Evolutionary conservation across 1,140 invertebrate genomes (phyloP), one percentile per base, ranked within the genome.

Genomic region (Micrasema longulum): DNA sequence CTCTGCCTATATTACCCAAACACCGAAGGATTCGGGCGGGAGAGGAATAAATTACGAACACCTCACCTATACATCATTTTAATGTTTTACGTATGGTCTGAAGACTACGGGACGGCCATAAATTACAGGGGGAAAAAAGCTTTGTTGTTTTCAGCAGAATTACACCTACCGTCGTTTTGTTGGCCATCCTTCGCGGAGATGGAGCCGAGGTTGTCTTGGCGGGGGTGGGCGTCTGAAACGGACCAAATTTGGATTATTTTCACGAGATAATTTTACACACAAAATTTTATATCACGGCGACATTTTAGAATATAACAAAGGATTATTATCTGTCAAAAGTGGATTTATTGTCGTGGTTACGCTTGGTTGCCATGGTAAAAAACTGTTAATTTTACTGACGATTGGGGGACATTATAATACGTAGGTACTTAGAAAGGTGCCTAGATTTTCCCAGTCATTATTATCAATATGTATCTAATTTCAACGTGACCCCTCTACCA

Each of bases 111-210:
- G 16, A 41, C 10, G 20, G 9, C 12, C 55, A 60, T 60, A 60
- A 57, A 60, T 60, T 20, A 38, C 31, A 18, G 14, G 11, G 36
- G 50, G 16, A 41, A 60, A 60, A 36, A 60, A 60, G 3, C 26
- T 31, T 31, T 31, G 26, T 31, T 31, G 7, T 31, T 31, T 31
- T 31, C 26, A 31, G 7, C 14, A 41, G 18, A 48, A 38, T 18
- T 41, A 38, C 12, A 50, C 50, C 36, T 71, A 72, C 71, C 64
- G 52, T 23, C 69, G 62, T 31, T 77, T 80, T 76, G 77, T 63
- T 41, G 31, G 43, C 41, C 55, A 65, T 69, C 12, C 38, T 60
- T 7, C 22, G 11, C 1, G 65, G 36, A 26, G 45, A 50, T 0
- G 65, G 18, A 7, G 73, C 22, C 26, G 69, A 53, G 1, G 20